Evolutionary conservation across 2,888 invertebrate species (phyloP).

Genomic region (Phymatocera aterrima): DNA sequence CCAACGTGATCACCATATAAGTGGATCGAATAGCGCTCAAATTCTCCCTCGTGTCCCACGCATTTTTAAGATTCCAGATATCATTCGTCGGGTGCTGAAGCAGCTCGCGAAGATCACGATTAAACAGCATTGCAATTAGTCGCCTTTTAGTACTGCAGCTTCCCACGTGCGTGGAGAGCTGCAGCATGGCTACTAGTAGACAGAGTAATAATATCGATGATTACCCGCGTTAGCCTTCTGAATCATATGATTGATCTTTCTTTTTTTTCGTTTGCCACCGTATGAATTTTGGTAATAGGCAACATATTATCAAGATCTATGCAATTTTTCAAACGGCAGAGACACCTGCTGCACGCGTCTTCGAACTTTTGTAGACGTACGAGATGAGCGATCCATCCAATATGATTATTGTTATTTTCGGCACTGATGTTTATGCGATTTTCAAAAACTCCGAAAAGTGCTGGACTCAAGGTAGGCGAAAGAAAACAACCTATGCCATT

Average conservation of each 20-base stretch:
- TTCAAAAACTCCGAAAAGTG: no score
- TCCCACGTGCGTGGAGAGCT: not conserved
- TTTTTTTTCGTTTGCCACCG: no score
- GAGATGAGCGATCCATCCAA: not conserved
- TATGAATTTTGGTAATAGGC: not conserved
- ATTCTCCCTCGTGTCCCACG: no score
- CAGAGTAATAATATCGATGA: no score
- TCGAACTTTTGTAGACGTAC: not conserved
- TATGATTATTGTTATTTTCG: no score
- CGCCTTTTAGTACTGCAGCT: conserved; percentile 5
- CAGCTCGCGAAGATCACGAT: not conserved
- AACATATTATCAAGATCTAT: not conserved
- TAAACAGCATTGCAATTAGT: conserved; percentile 3
- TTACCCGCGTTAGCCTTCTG: no score
- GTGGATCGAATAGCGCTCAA: no score
- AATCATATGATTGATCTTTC: no score
- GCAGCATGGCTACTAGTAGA: not conserved
- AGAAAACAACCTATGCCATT: no score
- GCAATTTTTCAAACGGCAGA: conserved; percentile 15
- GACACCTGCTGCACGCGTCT: conserved; percentile 35
- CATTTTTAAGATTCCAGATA: not conserved
- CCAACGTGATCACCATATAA: no score
- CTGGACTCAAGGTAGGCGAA: no score
- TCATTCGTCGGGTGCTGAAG: not conserved
- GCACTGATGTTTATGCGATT: no score